A percentile compares a stretch with the other conserved stretches of the same genome.
phyloP scores from a whole-genome alignment of 2,888 invertebrate genomes.

The Habroteleia sp. region DNA sequence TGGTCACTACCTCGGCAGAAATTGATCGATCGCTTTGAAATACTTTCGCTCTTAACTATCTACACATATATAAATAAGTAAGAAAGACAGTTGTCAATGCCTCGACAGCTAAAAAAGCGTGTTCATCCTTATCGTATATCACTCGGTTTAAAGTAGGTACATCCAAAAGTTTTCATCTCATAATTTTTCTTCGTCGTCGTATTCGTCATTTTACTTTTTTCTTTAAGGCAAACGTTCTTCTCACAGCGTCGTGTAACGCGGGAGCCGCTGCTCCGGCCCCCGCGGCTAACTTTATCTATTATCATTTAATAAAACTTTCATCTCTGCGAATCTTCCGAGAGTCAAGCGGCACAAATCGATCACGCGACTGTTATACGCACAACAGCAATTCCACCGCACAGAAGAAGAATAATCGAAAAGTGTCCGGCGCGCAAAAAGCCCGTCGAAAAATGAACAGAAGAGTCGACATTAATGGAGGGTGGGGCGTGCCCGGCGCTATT shows the following conservation, averaged over 20 bases:
- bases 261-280: constrained; percentile 18
- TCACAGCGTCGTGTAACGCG: constrained; percentile 63
- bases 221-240: constrained; percentile 75
- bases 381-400: constrained; percentile 21
- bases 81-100: constrained; percentile 66
- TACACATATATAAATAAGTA: constrained; percentile 65
- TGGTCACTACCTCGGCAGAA: constrained; percentile 78
- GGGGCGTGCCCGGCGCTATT: not conserved
- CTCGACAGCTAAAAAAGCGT: constrained; percentile 66
- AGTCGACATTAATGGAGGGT: constrained; percentile 6
- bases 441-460: constrained; percentile 42
- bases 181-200: constrained; percentile 11
- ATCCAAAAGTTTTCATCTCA: constrained; percentile 67
- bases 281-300: constrained; percentile 35
- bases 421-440: constrained; percentile 9
- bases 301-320: constrained; percentile 33
- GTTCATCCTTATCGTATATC: constrained; percentile 73
- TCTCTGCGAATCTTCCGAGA: constrained; percentile 7
- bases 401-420: constrained; percentile 8
- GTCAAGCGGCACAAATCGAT: constrained; percentile 43
- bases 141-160: constrained; percentile 73
- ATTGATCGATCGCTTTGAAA: constrained; percentile 75
- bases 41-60: constrained; percentile 67
- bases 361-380: constrained; percentile 18
- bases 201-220: not conserved